Evolutionary conservation across 2,797 vertebrate genomes (phyloP).

Genomic region (Rhinichthys osculus): DNA sequence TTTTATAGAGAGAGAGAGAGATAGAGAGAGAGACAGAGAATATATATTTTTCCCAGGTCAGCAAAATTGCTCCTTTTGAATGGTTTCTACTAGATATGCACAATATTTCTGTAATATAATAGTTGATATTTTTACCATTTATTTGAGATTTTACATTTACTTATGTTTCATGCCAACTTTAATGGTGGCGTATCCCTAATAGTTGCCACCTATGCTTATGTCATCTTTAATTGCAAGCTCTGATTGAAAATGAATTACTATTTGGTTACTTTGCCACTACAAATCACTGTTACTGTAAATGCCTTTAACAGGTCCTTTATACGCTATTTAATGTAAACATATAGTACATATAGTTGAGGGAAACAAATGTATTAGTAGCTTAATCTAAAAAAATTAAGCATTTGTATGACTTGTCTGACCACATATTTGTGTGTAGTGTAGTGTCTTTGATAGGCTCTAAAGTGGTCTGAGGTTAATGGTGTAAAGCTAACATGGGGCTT

Average conservation of each 20-base stretch:
- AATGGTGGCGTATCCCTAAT: not conserved
- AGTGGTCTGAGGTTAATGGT: constrained; percentile 50
- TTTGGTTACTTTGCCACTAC: not conserved
- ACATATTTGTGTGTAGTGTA: not conserved
- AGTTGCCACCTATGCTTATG: not conserved
- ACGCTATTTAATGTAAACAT: not conserved
- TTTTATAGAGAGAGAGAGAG: not conserved
- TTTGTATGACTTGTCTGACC: not conserved
- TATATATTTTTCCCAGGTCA: no score
- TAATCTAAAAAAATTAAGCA: not conserved
- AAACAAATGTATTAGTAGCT: not conserved
- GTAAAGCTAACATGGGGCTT: constrained; percentile 31
- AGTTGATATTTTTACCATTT: no score
- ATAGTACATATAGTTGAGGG: not conserved
- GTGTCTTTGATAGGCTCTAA: constrained; percentile 50
- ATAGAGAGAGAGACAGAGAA: no score
- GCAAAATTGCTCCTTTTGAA: no score
- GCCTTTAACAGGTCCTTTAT: not conserved
- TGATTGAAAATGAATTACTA: not conserved
- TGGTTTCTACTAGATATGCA: no score
- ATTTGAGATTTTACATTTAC: no score
- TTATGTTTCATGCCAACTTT: not conserved
- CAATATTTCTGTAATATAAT: no score
- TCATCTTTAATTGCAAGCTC: not conserved
- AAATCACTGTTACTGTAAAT: not conserved